phyloP scores from a whole-genome alignment of 1,140 invertebrate genomes.

The Zaprionus inermis region DNA sequence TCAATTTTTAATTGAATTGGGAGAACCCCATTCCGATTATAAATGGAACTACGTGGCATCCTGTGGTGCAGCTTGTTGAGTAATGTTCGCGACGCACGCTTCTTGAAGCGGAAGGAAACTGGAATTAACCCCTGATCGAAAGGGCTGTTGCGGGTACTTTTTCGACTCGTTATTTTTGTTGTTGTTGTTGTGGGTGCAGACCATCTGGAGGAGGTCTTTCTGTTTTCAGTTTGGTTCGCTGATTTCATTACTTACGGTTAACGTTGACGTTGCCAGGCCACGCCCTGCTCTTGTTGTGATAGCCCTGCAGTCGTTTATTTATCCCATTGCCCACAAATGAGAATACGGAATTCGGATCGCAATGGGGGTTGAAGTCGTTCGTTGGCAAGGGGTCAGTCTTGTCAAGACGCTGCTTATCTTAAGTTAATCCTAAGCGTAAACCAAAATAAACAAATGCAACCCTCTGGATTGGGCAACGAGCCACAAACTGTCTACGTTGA shows the following conservation, averaged over 20 bases:
- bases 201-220: conserved; percentile 36
- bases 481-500: conserved; percentile 34
- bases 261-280: conserved; percentile 38
- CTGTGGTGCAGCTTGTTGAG: conserved; percentile 57
- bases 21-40: background rate
- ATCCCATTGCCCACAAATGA: conserved; percentile 34
- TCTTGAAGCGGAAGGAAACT: conserved; percentile 35
- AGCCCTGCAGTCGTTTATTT: conserved; percentile 27
- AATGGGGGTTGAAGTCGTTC: background rate
- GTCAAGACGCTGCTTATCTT: conserved; percentile 70
- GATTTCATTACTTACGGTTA: conserved; percentile 37
- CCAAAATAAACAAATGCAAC: conserved; percentile 75
- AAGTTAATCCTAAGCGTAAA: conserved; percentile 62
- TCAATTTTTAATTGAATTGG: conserved; percentile 48
- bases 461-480: conserved; percentile 28
- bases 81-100: conserved; percentile 65
- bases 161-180: conserved; percentile 4
- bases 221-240: conserved; percentile 17
- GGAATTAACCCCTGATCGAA: conserved; percentile 56
- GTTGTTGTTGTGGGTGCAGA: conserved; percentile 22
- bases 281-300: conserved; percentile 39
- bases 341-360: background rate
- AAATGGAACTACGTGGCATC: conserved; percentile 31
- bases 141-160: conserved; percentile 34
- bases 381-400: conserved; percentile 37